Base-by-base conservation (phyloP, 2,888 invertebrate genomes). In the Pheosia gnoma region DNA sequence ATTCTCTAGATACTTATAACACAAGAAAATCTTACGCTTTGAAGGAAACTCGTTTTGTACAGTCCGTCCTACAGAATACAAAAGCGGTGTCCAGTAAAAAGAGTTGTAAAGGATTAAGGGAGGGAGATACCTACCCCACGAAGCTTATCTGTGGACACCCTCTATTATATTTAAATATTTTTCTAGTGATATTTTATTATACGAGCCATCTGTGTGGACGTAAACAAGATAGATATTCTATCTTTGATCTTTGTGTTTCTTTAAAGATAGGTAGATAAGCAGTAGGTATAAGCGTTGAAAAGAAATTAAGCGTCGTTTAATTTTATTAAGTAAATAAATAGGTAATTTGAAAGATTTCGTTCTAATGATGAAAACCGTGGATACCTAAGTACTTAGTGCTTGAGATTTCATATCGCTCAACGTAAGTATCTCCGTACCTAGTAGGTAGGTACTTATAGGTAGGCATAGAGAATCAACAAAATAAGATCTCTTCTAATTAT, bases 121-220 rank as follows among this genome's bases (percentile, higher is more conserved):
- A 70, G 64, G 68, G 74, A 73, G 75, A 71, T 74, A 72, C 68
- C 47, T 74, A 72, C 68, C 47, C 47, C 47, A n/a, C 47, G 9
- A 47, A 75, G 86, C 85, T 92, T 91, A 93, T 91, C 92, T 85
- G 63, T 77, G 80, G 83, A 79, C 82, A 75, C 75, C 79, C 80
- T 78, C 85, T 79, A 85, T 89, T 87, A 85, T 87, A 84, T 86
- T 89, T 81, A 83, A 87, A 87, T 85, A 91, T 88, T 90, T 91
- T 91, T 90, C 85, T 88, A 88, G 86, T 88, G 79, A 89, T 90
- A 91, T 91, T 92, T 90, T 90, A 90, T 91, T 84, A 74, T 82
- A 77, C 77, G 65, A 82, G 75, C 78, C 77, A 83, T 78, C 78
- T 77, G 60, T 68, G 67, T 68, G 67, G 68, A 69, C 65, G 71